Base-by-base conservation (phyloP, 1,140 invertebrate genomes). In the Pseudomyrmex pallidus region DNA sequence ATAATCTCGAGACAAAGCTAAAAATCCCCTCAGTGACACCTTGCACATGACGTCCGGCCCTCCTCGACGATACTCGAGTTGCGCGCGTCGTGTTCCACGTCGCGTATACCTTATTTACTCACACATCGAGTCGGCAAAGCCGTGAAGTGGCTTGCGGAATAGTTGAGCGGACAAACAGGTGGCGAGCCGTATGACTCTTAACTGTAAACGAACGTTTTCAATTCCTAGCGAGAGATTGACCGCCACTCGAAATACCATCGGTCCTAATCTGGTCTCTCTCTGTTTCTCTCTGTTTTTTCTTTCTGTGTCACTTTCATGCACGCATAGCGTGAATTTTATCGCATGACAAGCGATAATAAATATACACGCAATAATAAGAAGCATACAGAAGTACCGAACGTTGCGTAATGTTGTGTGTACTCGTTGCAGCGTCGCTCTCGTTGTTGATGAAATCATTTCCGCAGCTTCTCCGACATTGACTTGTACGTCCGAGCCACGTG, bases 91-190 rank as follows among this genome's bases (percentile, higher is more conserved):
- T 72, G 74, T 82, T 68, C 22, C 74, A 67, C 44, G 20, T 80
- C 66, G 74, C 76, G 54, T 87, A 74, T 76, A 56, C 74, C 56
- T 62, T 88, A 84, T 88, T 88, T 88, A 87, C 72, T 48, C 73
- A 84, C 82, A 73, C 83, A 59, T 72, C 57, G 83, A 84, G 66
- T 48, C 76, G 54, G 54, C 66, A 77, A 73, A 77, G 61, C 63
- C 62, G 63, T 80, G 80, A 83, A 88, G 87, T 88, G 70, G 87
- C 72, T 88, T 82, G 83, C 70, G 86, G 85, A 85, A 85, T 78
- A 70, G 50, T 59, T 83, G 74, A 82, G 76, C 74, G 83, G 76
- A 73, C 64, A 87, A 88, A 82, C 87, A 88, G 83, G 64, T 85
- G 83, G 72, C 61, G 68, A 54, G 61, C 70, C 48, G 62, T 20